Evolutionary conservation across 2,113 vertebrate genomes (phyloP).

Genomic region (Hypomesus transpacificus): DNA sequence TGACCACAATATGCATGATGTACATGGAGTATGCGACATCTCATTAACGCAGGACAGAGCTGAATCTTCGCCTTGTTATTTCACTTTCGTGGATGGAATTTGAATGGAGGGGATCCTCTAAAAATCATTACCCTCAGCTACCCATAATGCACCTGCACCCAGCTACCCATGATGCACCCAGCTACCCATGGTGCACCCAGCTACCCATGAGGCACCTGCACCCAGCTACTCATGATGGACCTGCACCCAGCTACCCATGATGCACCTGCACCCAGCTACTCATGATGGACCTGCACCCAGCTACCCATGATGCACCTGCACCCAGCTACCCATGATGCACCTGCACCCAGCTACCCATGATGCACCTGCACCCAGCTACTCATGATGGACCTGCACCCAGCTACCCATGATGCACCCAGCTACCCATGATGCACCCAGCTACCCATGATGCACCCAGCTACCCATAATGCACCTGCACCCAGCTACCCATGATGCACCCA

Average conservation of each 20-base stretch:
- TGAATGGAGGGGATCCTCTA: slow-evolving; percentile 32
- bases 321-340: slow-evolving; percentile 31
- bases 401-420: too few species aligned
- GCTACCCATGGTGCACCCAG: too few species aligned
- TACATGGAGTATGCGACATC: slow-evolving; percentile 31
- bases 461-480: too few species aligned
- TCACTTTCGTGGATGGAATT: neutral
- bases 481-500: too few species aligned
- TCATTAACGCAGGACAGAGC: neutral
- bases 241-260: too few species aligned
- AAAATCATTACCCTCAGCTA: slow-evolving; percentile 36
- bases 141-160: too few species aligned
- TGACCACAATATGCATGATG: slow-evolving; percentile 40
- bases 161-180: too few species aligned
- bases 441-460: slow-evolving; percentile 24
- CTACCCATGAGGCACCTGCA: slow-evolving; percentile 25
- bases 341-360: neutral
- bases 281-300: too few species aligned
- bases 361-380: too few species aligned
- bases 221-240: slow-evolving; percentile 25
- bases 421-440: neutral
- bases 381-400: too few species aligned
- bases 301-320: too few species aligned
- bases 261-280: too few species aligned
- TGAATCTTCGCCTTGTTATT: neutral